phyloP scores from a whole-genome alignment of 1,140 invertebrate species.

The Drosophila albomicans region DNA sequence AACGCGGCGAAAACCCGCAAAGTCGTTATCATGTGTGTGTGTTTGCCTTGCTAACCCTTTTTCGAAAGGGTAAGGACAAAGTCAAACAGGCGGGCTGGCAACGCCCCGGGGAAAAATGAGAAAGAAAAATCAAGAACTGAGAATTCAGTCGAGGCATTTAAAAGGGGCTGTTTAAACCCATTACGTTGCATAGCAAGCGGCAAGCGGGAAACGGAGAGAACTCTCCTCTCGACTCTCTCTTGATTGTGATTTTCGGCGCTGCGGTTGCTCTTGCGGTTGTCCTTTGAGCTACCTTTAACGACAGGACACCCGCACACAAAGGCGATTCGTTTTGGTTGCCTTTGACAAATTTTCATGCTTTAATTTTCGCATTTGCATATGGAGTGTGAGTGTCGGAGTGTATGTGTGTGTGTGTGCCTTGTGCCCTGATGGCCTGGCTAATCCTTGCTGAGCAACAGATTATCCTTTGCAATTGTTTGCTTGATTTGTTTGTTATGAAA shows the following conservation, averaged over 20 bases:
- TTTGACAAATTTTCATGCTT: constrained; percentile 77
- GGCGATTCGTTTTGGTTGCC: constrained; percentile 45
- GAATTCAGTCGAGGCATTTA: not conserved
- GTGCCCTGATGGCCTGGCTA: constrained; percentile 49
- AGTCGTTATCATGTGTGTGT: constrained; percentile 69
- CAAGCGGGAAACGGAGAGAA: constrained; percentile 35
- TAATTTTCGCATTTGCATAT: constrained; percentile 79
- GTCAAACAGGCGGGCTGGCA: constrained; percentile 45
- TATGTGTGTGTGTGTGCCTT: constrained; percentile 13
- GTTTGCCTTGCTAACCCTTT: constrained; percentile 55
- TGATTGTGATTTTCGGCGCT: constrained; percentile 43
- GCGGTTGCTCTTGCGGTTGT: constrained; percentile 68
- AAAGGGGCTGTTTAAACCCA: constrained; percentile 80
- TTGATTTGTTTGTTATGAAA: constrained; percentile 78
- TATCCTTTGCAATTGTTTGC: constrained; percentile 80
- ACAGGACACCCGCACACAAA: constrained; percentile 26
- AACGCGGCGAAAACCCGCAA: constrained; percentile 62
- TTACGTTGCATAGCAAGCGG: constrained; percentile 56
- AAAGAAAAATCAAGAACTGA: constrained; percentile 5
- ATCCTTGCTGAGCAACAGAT: constrained; percentile 81
- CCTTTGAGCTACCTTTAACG: constrained; percentile 39
- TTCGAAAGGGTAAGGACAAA: constrained; percentile 36
- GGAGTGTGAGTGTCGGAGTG: constrained; percentile 1
- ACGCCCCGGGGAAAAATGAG: constrained; percentile 48
- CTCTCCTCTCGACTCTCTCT: not conserved